phyloP scores from a whole-genome alignment of 2,888 invertebrate species.

The Criorhina ranunculi region DNA sequence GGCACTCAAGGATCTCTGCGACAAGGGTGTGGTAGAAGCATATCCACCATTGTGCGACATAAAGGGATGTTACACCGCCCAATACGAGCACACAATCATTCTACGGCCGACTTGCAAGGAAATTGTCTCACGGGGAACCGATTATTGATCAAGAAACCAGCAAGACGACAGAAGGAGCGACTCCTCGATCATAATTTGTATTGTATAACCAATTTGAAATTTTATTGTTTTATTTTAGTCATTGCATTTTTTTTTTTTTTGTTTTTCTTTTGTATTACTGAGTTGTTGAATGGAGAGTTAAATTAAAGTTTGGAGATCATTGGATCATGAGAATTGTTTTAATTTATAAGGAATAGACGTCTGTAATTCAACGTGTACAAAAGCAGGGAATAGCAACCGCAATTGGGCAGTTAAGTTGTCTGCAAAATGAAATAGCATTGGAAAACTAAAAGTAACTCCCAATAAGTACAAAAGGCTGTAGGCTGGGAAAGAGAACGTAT shows the following conservation, averaged over 20 bases:
- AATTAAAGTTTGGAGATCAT: slow-evolving; percentile 26
- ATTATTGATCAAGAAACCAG: slow-evolving; percentile 86
- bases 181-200: slow-evolving; percentile 45
- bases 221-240: slow-evolving; percentile 37
- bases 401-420: too few species aligned
- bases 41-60: slow-evolving; percentile 99
- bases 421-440: too few species aligned
- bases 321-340: not conserved
- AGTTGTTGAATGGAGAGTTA: slow-evolving; percentile 23
- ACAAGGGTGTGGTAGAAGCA: slow-evolving; percentile 98
- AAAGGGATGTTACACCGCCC: slow-evolving; percentile 99
- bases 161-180: not conserved
- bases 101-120: slow-evolving; percentile 99
- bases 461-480: too few species aligned
- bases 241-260: slow-evolving; percentile 8
- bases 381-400: too few species aligned
- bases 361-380: too few species aligned
- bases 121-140: slow-evolving; percentile 97
- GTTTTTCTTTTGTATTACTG: slow-evolving; percentile 3
- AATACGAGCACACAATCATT: slow-evolving; percentile 99
- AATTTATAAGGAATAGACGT: not conserved
- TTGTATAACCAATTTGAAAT: slow-evolving; percentile 43
- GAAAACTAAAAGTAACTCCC: too few species aligned
- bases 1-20: slow-evolving; percentile 99
- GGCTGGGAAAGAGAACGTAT: too few species aligned